Percentiles rank a stretch among this genome's conserved stretches.
phyloP scores from a whole-genome alignment of 2,113 vertebrate species.

The Lates calcarifer region DNA sequence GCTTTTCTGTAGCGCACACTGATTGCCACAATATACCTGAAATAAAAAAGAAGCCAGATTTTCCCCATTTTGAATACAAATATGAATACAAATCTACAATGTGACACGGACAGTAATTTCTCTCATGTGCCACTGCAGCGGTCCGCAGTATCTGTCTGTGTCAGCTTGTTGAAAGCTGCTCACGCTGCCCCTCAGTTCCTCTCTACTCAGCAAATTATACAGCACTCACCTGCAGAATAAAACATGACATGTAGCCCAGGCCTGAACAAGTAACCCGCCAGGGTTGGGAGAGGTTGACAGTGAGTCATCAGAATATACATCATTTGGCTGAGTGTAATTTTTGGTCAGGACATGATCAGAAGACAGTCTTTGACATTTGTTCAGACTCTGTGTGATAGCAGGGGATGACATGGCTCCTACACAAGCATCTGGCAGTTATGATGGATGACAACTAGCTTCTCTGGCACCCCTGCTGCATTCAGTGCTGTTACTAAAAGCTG shows the following conservation, averaged over 20 bases:
- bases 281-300: constrained; percentile 24
- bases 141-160: constrained; percentile 24
- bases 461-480: neutral
- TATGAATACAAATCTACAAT: neutral
- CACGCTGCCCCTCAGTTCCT: constrained; percentile 29
- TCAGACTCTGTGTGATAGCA: constrained; percentile 14
- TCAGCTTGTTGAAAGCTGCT: constrained; percentile 45
- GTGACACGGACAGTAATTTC: constrained; percentile 18
- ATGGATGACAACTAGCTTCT: constrained; percentile 30
- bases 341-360: constrained; percentile 8
- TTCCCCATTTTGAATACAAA: constrained; percentile 27
- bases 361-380: constrained; percentile 35
- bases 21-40: neutral
- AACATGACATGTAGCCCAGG: constrained; percentile 37
- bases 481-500: constrained; percentile 12
- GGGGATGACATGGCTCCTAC: constrained; percentile 1
- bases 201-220: constrained; percentile 37
- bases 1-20: neutral
- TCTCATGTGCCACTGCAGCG: constrained; percentile 23
- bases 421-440: constrained; percentile 31
- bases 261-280: constrained; percentile 1
- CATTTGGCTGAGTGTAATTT: constrained; percentile 11
- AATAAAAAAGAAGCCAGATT: constrained; percentile 1
- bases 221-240: constrained; percentile 39
- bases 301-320: constrained; percentile 56